Conservation (phyloP, 1,140 invertebrate species). For the Atta colombica region DNA sequence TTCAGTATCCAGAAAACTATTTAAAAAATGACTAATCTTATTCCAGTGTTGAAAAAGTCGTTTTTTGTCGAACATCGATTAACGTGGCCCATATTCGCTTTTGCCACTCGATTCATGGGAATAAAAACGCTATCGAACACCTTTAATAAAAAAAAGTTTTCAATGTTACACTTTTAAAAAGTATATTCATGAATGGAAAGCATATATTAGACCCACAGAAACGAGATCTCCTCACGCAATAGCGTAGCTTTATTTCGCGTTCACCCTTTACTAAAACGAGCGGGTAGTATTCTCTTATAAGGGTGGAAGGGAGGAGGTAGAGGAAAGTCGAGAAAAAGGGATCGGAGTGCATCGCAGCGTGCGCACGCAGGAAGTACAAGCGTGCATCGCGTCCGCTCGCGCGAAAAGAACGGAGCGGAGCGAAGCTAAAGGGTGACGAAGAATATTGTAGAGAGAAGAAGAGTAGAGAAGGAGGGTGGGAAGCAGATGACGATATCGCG, state of each 20-base stretch:
- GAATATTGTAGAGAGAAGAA: conserved; percentile 36
- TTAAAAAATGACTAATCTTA: too few relatives aligned
- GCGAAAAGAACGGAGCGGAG: background rate
- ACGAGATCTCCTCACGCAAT: background rate
- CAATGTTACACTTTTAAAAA: background rate
- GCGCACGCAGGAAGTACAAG: conserved; percentile 43
- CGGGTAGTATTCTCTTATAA: conserved; percentile 1
- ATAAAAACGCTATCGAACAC: background rate
- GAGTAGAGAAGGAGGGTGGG: background rate
- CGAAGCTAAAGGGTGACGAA: conserved; percentile 47
- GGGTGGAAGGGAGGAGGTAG: background rate
- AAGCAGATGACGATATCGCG: conserved; percentile 62
- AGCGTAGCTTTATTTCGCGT: conserved; percentile 13
- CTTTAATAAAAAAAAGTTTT: background rate
- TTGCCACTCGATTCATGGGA: background rate
- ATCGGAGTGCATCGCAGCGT: background rate
- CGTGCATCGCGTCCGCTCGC: conserved; percentile 11
- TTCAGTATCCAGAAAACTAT: too few relatives aligned
- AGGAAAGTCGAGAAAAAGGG: conserved; percentile 7
- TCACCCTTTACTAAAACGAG: background rate
- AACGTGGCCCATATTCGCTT: background rate
- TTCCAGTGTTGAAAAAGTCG: too few relatives aligned
- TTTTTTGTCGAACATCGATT: too few relatives aligned
- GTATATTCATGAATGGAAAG: background rate
- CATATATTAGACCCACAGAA: background rate